Conservation (phyloP, 2,888 invertebrate genomes). For the Microctonus aethiopoides region DNA sequence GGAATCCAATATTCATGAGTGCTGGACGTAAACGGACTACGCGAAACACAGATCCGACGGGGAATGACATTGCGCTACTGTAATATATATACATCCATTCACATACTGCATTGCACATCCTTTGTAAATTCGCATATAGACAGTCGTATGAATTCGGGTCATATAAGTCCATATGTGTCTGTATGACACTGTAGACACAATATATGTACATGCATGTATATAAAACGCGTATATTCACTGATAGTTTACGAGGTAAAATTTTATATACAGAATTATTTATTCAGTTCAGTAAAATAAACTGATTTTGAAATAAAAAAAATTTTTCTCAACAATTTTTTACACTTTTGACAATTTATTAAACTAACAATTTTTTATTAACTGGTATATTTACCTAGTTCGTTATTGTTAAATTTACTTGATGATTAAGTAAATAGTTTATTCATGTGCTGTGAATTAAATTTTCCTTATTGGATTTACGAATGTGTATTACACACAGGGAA, state of each 20-base stretch:
- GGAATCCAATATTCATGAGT: constrained; percentile 28
- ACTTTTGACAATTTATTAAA: too few relatives aligned
- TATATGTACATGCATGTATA: neutral
- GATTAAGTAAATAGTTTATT: neutral
- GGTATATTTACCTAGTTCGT: too few relatives aligned
- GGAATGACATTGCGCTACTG: neutral
- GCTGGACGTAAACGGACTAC: constrained; percentile 24
- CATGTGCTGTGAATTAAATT: neutral
- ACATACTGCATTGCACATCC: neutral
- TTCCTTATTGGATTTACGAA: neutral
- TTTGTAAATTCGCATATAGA: constrained; percentile 14
- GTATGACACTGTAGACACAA: too few relatives aligned
- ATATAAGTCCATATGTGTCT: neutral
- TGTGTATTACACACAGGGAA: too few relatives aligned
- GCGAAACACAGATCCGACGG: constrained; percentile 16
- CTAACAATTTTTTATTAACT: too few relatives aligned
- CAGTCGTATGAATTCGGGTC: neutral
- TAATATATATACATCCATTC: neutral
- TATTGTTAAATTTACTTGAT: neutral
- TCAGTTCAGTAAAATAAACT: neutral
- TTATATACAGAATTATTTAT: neutral
- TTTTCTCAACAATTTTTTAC: too few relatives aligned
- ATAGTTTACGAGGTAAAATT: neutral
- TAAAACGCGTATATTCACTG: neutral
- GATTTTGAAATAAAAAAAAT: too few relatives aligned